Percentiles rank a stretch among this genome's conserved stretches.
phyloP scores from a whole-genome alignment of 2,797 vertebrate genomes.

The Salmo trutta region DNA sequence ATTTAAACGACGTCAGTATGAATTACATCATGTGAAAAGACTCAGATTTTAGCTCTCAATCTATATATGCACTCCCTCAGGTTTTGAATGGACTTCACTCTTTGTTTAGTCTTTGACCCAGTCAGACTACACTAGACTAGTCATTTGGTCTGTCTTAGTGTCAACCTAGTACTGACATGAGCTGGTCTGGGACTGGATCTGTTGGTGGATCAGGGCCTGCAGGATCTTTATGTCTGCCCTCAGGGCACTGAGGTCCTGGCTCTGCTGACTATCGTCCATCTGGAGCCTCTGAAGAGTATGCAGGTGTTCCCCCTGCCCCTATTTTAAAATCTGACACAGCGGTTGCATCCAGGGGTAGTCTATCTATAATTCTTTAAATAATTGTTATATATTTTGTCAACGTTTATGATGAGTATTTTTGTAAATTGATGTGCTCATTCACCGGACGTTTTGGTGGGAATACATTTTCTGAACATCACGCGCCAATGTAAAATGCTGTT shows the following conservation, averaged over 20 bases:
- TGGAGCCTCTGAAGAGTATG: conserved; percentile 28
- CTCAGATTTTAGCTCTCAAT: background rate
- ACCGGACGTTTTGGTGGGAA: no score
- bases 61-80: background rate
- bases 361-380: no score
- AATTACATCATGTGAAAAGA: background rate
- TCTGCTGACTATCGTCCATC: conserved; percentile 45
- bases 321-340: no score
- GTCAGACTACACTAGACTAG: background rate
- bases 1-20: background rate
- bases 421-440: no score
- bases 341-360: no score
- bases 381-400: no score
- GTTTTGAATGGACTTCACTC: background rate
- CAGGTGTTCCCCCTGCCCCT: conserved; percentile 20
- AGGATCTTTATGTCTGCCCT: conserved; percentile 48
- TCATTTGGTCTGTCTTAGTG: background rate
- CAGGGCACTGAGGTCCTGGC: conserved; percentile 42
- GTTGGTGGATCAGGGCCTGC: conserved; percentile 38
- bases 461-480: no score
- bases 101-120: background rate
- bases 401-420: no score
- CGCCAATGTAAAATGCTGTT: no score
- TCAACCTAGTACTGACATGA: conserved; percentile 18
- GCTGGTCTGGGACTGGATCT: conserved; percentile 33